Percentiles rank a stretch among this genome's conserved stretches.
These are phyloP conservation scores for Neomonachus schauinslandi DNA, from an alignment of 2,113 vertebrate species.

Conservation along the genomic window DNA sequence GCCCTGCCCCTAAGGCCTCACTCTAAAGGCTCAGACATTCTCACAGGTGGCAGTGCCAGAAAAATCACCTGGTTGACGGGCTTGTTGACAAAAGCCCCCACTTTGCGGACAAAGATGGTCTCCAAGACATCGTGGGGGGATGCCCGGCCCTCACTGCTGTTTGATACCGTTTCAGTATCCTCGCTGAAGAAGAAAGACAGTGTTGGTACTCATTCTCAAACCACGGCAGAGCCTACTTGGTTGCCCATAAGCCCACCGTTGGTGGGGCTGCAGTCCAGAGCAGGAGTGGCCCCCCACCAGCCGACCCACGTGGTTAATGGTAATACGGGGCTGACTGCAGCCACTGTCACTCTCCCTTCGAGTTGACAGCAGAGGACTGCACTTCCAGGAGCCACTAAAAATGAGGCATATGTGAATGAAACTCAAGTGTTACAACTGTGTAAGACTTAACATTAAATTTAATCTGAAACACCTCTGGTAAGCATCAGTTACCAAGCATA, in stretches of 20 bases:
- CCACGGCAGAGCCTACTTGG: not conserved
- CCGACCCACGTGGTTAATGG: not conserved
- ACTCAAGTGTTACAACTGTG: not conserved
- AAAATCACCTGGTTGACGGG: slow-evolving; percentile 93
- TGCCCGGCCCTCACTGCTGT: slow-evolving; percentile 89
- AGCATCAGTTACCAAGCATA: not conserved
- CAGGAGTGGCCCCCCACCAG: too few species aligned
- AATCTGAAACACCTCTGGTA: not conserved
- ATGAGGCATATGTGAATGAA: not conserved
- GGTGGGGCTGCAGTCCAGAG: not conserved
- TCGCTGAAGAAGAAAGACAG: slow-evolving; percentile 84
- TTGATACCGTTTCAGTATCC: slow-evolving; percentile 90
- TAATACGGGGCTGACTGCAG: not conserved
- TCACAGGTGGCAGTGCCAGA: not conserved
- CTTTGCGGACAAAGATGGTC: slow-evolving; percentile 94
- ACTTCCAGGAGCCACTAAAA: not conserved
- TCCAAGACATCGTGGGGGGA: slow-evolving; percentile 92
- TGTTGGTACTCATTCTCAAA: not conserved
- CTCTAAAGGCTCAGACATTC: not conserved
- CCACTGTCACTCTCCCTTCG: not conserved
- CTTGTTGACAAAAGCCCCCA: slow-evolving; percentile 98
- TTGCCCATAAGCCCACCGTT: not conserved
- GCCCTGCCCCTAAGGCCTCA: not conserved
- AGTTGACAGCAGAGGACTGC: not conserved
- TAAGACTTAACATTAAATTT: not conserved